A percentile compares a stretch with the other conserved stretches of the same genome.
phyloP scores from a whole-genome alignment of 2,888 invertebrate species.

The Phaonia tiefii region DNA sequence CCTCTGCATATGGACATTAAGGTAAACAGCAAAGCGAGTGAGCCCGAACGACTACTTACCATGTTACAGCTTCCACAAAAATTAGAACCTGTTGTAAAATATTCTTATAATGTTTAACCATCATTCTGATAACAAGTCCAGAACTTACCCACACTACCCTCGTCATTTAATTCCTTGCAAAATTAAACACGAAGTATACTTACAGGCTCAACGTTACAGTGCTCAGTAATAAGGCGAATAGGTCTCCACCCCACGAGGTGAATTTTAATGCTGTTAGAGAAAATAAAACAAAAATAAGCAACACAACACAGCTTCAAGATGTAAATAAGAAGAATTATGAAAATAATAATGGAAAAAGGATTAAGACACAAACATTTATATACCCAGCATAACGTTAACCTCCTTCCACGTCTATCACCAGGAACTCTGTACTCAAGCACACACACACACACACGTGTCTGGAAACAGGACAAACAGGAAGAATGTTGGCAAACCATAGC shows the following conservation, averaged over 20 bases:
- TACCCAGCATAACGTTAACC: slow-evolving; percentile 64
- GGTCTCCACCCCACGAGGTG: slow-evolving; percentile 17
- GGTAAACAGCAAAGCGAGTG: too few relatives aligned
- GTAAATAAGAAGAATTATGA: slow-evolving; percentile 80
- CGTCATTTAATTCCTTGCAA: too few relatives aligned
- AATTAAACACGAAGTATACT: too few relatives aligned
- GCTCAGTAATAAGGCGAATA: slow-evolving; percentile 12
- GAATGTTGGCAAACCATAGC: neutral
- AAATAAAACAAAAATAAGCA: slow-evolving; percentile 62
- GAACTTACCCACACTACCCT: too few relatives aligned
- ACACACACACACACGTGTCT: slow-evolving; percentile 33
- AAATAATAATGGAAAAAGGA: slow-evolving; percentile 81
- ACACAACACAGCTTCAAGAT: slow-evolving; percentile 63
- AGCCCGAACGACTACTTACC: too few relatives aligned
- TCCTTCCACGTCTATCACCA: neutral
- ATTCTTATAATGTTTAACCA: too few relatives aligned
- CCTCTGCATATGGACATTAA: too few relatives aligned
- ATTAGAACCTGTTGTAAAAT: too few relatives aligned
- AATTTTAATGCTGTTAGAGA: slow-evolving; percentile 58
- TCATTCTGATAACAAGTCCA: too few relatives aligned
- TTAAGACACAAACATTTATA: slow-evolving; percentile 76
- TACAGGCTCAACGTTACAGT: neutral
- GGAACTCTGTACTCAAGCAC: slow-evolving; percentile 9
- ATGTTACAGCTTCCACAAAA: too few relatives aligned
- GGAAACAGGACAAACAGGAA: slow-evolving; percentile 9